These are phyloP conservation scores for Daboia siamensis DNA, from an alignment of 2,113 vertebrate genomes.

Conservation along the genomic window DNA sequence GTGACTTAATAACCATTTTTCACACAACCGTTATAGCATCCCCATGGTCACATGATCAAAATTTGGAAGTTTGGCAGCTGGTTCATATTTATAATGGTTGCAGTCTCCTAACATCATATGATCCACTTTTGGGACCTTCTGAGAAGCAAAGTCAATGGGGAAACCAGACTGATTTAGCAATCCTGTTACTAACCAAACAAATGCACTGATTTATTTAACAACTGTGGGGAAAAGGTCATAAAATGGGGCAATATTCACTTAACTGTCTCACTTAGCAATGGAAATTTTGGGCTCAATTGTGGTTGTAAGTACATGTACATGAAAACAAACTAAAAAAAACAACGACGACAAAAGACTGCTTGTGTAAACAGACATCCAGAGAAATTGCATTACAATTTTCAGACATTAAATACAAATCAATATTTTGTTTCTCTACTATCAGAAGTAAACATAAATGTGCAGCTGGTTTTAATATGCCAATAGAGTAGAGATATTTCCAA, in stretches of 20 bases:
- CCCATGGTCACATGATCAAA: not conserved
- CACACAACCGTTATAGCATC: not conserved
- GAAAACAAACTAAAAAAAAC: no score
- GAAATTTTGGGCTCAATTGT: no score
- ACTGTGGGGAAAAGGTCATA: no score
- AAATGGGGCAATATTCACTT: not conserved
- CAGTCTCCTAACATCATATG: not conserved
- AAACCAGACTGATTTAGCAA: not conserved
- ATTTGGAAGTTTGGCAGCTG: not conserved
- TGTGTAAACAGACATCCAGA: not conserved
- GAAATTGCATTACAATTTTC: not conserved
- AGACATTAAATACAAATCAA: conserved; percentile 22
- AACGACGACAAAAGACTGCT: not conserved
- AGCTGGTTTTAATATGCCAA: conserved; percentile 19
- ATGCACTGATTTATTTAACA: not conserved
- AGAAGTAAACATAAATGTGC: conserved; percentile 26
- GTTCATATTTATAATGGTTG: not conserved
- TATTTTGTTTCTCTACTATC: conserved; percentile 10
- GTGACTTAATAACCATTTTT: not conserved
- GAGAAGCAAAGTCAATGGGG: not conserved
- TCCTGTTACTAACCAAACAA: not conserved
- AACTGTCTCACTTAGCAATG: not conserved
- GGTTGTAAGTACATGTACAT: no score
- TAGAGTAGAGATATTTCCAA: conserved; percentile 5
- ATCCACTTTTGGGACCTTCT: not conserved